Conservation (phyloP, 2,888 invertebrate species). For the Ramazzottius varieornatus region DNA sequence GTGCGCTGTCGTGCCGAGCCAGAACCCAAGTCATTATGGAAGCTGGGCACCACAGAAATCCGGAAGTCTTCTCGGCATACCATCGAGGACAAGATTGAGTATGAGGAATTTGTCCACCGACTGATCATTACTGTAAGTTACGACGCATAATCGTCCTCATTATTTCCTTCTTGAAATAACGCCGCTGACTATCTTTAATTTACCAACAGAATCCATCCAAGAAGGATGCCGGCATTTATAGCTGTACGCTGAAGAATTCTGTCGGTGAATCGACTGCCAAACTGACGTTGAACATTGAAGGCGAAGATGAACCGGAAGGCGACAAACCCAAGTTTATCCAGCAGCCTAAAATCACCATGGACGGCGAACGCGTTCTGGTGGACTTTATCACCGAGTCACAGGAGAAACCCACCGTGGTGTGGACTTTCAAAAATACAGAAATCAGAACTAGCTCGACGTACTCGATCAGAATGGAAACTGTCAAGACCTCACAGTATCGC, state of each 20-base stretch:
- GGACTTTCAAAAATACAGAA: not conserved
- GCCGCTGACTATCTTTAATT: too few species aligned
- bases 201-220: conserved; percentile 54
- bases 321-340: not conserved
- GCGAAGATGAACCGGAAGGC: conserved; percentile 28
- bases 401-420: not conserved
- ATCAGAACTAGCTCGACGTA: not conserved
- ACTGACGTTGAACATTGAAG: conserved; percentile 87
- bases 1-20: conserved; percentile 71
- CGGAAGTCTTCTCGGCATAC: conserved; percentile 28
- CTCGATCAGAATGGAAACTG: not conserved
- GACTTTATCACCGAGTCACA: not conserved
- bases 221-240: conserved; percentile 87
- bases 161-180: too few species aligned
- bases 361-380: not conserved
- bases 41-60: conserved; percentile 57
- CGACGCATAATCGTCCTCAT: too few species aligned
- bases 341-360: not conserved
- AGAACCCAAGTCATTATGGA: conserved; percentile 81
- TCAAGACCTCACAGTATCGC: not conserved
- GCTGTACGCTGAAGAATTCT: conserved; percentile 84
- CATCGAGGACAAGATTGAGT: not conserved
- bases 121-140: not conserved
- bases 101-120: not conserved
- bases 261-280: conserved; percentile 90